A percentile compares a stretch with the other conserved stretches of the same genome.
Evolutionary conservation across 1,140 invertebrate species (phyloP).

Genomic region (Sinonovacula constricta): DNA sequence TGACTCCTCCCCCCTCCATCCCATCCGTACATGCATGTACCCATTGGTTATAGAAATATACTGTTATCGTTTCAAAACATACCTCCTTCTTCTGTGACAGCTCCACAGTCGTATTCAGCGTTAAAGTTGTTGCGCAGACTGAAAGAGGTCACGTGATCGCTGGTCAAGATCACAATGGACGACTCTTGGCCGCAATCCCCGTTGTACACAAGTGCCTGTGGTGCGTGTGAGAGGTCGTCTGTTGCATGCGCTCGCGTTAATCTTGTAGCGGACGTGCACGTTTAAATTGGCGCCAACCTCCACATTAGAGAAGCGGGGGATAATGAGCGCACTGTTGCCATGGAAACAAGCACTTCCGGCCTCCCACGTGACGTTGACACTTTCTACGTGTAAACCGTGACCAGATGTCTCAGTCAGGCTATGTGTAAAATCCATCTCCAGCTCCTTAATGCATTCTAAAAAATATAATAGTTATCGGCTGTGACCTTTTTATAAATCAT

Average conservation of each 20-base stretch:
- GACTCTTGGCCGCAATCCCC: conserved; percentile 40
- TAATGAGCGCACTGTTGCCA: conserved; percentile 33
- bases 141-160: neutral
- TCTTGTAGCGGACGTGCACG: conserved; percentile 6
- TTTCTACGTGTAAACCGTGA: conserved; percentile 16
- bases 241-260: neutral
- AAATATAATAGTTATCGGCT: no score
- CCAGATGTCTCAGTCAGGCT: conserved; percentile 9
- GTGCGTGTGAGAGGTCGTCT: neutral
- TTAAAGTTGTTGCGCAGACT: conserved; percentile 28
- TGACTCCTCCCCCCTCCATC: no score
- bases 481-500: no score
- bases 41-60: no score
- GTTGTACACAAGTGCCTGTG: conserved; percentile 40
- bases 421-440: conserved; percentile 25
- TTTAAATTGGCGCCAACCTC: conserved; percentile 24
- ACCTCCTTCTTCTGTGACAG: neutral
- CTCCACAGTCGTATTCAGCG: neutral
- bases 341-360: conserved; percentile 23
- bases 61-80: no score
- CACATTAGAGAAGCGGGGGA: conserved; percentile 35
- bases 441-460: conserved; percentile 30
- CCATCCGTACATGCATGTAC: no score
- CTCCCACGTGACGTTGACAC: conserved; percentile 19
- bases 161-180: conserved; percentile 22